Percentiles rank a stretch among this genome's conserved stretches.
phyloP scores from a whole-genome alignment of 2,113 vertebrate species.

The Porphyrio hochstetteri region DNA sequence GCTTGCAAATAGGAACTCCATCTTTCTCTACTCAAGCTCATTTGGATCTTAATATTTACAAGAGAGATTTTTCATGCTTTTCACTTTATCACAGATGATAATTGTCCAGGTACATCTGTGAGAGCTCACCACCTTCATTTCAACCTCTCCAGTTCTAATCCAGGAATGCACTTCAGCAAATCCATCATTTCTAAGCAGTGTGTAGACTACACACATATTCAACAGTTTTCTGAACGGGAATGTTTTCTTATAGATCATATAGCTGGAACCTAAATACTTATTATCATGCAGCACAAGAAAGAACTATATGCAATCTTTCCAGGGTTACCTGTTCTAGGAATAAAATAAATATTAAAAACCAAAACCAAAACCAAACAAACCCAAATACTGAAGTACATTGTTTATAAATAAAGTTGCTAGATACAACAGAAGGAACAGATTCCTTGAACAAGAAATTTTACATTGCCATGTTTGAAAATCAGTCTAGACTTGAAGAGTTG shows the following conservation, averaged over 20 bases:
- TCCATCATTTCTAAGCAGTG: not conserved
- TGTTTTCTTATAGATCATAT: not conserved
- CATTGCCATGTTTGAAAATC: not conserved
- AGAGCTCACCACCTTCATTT: not conserved
- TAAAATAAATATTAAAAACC: not conserved
- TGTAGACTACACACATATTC: not conserved
- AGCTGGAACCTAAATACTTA: not conserved
- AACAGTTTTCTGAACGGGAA: not conserved
- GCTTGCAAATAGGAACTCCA: not conserved
- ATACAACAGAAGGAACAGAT: not conserved
- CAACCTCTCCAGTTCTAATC: not conserved
- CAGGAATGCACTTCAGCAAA: slow-evolving; percentile 5
- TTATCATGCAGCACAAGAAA: not conserved
- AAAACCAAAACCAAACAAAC: not conserved
- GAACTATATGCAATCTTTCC: not conserved
- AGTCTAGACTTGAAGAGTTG: not conserved
- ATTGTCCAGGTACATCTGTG: not conserved
- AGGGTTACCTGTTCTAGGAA: not conserved
- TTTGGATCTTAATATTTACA: not conserved
- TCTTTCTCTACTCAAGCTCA: not conserved
- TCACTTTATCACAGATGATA: not conserved
- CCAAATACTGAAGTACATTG: too few species aligned
- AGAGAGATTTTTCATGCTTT: not conserved
- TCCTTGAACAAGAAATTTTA: not conserved
- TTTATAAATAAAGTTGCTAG: not conserved